Evolutionary conservation across 2,888 invertebrate species (phyloP), one percentile per base, ranked within the genome.

Genomic region (Drosophila algonquin): DNA sequence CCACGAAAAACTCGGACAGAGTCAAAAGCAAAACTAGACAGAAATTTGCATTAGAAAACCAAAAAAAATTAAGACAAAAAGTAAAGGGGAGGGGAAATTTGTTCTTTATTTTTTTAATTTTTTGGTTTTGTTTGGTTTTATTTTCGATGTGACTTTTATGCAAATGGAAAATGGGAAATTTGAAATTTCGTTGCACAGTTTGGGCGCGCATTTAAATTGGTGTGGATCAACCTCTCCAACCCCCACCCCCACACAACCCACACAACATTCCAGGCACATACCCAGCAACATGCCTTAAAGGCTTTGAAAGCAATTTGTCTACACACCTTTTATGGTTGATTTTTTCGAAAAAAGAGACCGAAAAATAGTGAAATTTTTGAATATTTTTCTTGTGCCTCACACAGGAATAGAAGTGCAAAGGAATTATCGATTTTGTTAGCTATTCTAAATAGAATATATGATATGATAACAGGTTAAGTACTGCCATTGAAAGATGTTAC

Each of bases 231-330:
- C 47, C 47, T 50, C 52, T 27, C 14, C 55, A 40, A 45, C 54
- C 30, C 9, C 5, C 24, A 27, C 21, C 18, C 27, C 32, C 32
- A 48, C 48, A 21, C 24, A n/a, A 16, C 18, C 18, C 18, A n/a
- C n/a, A n/a, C 18, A 18, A 27, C 40, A 48, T 30, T 10, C 48
- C 53, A 24, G 44, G 54, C 54, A 24, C 51, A 18, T 27, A 21
- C 63, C 35, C 58, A 27, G 32, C 52, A 57, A 52, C 18, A 56
- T 76, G 83, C 81, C 83, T 83, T 83, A 83, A 83, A 86, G 84
- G 87, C 83, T 83, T 83, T 80, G 81, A 86, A 83, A 86, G 78
- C 87, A 83, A 83, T 86, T 83, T 83, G 83, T 73, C 61, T 75
- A 54, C 32, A 50, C 52, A 46, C 57, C 50, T 71, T 73, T 69